Percentiles rank a stretch among this genome's conserved stretches.
Evolutionary conservation across 2,888 invertebrate species (phyloP).

Genomic region (Mystacides longicornis): DNA sequence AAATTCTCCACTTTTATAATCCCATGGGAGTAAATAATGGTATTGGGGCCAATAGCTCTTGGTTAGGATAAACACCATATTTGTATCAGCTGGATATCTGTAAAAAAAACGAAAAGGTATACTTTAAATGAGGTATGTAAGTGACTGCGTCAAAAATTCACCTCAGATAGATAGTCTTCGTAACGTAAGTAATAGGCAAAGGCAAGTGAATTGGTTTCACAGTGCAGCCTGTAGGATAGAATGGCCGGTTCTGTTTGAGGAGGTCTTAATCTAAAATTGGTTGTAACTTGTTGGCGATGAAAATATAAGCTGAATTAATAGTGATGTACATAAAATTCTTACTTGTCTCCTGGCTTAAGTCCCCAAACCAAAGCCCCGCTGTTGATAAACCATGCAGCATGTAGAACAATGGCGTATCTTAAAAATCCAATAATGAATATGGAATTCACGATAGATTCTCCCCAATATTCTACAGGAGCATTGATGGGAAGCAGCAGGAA

Average conservation of each 20-base stretch:
- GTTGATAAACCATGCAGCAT: conserved; percentile 65
- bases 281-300: too few relatives aligned
- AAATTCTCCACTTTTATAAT: conserved; percentile 76
- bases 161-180: too few relatives aligned
- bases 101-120: conserved; percentile 19
- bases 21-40: conserved; percentile 70
- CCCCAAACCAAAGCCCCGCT: conserved; percentile 70
- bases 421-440: conserved; percentile 63
- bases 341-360: conserved; percentile 61
- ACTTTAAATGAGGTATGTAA: too few relatives aligned
- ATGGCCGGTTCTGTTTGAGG: too few relatives aligned
- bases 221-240: too few relatives aligned
- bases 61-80: conserved; percentile 64
- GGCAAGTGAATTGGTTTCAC: too few relatives aligned
- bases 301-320: too few relatives aligned
- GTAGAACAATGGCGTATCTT: conserved; percentile 56
- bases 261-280: too few relatives aligned
- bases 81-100: conserved; percentile 64
- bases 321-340: too few relatives aligned
- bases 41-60: conserved; percentile 76
- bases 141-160: too few relatives aligned
- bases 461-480: conserved; percentile 73
- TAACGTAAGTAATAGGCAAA: too few relatives aligned
- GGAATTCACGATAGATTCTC: conserved; percentile 55
- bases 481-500: conserved; percentile 65